Evolutionary conservation across 2,888 invertebrate species (phyloP), one percentile per base, ranked within the genome.

Genomic region (Eustalomyia histrio): DNA sequence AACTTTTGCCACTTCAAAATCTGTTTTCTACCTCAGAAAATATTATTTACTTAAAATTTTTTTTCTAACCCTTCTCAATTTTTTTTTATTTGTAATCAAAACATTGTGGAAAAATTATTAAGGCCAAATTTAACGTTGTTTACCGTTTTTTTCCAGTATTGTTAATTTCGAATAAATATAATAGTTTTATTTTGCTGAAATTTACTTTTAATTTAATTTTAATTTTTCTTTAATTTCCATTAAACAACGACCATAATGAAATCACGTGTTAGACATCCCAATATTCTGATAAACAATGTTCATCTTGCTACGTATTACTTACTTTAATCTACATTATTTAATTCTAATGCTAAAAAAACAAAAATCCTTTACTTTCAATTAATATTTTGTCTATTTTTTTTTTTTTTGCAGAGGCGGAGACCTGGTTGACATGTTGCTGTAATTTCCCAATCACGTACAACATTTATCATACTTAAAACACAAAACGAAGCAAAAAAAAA

Each of bases 381-480:
- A 69, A 60, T 69, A 58, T 52, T 21, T 60, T 16, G 17, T 35
- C 33, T 33, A 16, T 47, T n/a, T 14, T 47, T n/a, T 58, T 57
- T 29, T 12, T n/a, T n/a, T n/a, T n/a, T n/a, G n/a, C n/a, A n/a
- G n/a, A n/a, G n/a, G n/a, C n/a, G 1, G 3, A 5, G 43, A 33
- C 6, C 21, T 17, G 29, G 17, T 64, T 43, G 53, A 39, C 67
- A 73, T 63, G 63, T 33, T 69, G 58, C 58, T 53, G 60, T 60
- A 55, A 71, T 57, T 65, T 75, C 55, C 55, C 65, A 18, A 80
- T 29, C 75, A 80, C 79, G 79, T 75, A 75, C 75, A 65, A 67
- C 71, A 71, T 75, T 80, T 61, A 71, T 80, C 75, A 80, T 75
- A 75, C 64, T 71, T 61, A 71, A 61, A n/a, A 29, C 53, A 17